Percentiles rank a stretch among this genome's conserved stretches.
phyloP scores from a whole-genome alignment of 2,888 invertebrate species.

The Malachius bipustulatus region DNA sequence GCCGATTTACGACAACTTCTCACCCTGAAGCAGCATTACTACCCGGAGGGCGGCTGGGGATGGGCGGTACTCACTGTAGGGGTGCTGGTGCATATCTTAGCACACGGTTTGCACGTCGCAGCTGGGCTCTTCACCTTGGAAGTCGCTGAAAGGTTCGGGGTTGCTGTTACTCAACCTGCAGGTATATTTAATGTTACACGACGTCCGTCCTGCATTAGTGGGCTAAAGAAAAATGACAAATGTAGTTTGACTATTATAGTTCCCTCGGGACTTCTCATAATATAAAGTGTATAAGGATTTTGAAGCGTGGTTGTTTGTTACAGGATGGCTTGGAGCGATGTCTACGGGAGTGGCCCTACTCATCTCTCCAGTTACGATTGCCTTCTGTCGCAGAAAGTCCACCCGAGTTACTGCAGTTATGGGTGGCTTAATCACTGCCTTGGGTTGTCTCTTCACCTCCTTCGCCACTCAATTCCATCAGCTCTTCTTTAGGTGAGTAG shows the following conservation, averaged over 20 bases:
- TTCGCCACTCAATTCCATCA: slow-evolving; percentile 85
- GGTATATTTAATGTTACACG: background rate
- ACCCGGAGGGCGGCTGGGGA: slow-evolving; percentile 82
- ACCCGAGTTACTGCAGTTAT: slow-evolving; percentile 80
- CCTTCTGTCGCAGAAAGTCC: slow-evolving; percentile 73
- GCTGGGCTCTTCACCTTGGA: slow-evolving; percentile 39
- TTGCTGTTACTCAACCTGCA: too few relatives aligned
- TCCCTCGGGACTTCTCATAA: too few relatives aligned
- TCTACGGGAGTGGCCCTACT: slow-evolving; percentile 68
- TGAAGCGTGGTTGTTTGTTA: slow-evolving; percentile 31
- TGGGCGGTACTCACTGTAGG: slow-evolving; percentile 68
- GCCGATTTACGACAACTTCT: slow-evolving; percentile 47
- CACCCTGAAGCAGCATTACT: slow-evolving; percentile 67
- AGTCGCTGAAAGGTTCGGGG: slow-evolving; percentile 39
- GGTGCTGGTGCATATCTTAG: slow-evolving; percentile 59
- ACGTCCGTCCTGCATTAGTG: background rate
- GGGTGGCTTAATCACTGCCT: slow-evolving; percentile 73
- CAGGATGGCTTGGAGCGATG: slow-evolving; percentile 75
- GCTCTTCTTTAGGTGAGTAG: slow-evolving; percentile 66
- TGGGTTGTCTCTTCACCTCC: slow-evolving; percentile 80
- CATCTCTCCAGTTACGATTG: slow-evolving; percentile 72
- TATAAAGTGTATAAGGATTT: background rate
- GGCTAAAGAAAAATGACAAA: background rate
- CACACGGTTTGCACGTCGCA: slow-evolving; percentile 64
- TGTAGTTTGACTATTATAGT: background rate